A percentile compares a stretch with the other conserved stretches of the same genome.
phyloP scores from a whole-genome alignment of 2,113 vertebrate genomes.

The Ageneiosus marmoratus region DNA sequence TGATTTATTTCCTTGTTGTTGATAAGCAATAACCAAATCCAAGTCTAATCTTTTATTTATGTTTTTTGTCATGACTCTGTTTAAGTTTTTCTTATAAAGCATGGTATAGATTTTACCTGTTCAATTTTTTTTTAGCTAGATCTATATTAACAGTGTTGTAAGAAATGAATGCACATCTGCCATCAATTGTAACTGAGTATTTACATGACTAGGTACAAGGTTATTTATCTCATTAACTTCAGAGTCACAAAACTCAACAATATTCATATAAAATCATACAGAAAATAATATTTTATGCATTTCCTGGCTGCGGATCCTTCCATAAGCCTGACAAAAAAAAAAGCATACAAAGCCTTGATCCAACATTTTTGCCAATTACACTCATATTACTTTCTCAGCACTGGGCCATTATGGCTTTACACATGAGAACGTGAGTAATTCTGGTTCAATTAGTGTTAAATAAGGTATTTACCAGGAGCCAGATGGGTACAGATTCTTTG shows the following conservation, averaged over 20 bases:
- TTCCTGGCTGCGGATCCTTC: neutral
- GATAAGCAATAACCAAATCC: neutral
- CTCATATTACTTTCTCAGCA: conserved; percentile 12
- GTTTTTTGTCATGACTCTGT: neutral
- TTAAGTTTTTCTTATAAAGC: neutral
- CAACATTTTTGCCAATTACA: conserved; percentile 25
- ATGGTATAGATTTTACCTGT: neutral
- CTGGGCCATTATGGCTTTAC: conserved; percentile 25
- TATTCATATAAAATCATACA: neutral
- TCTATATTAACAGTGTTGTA: neutral
- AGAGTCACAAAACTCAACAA: neutral
- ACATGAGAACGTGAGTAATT: conserved; percentile 9
- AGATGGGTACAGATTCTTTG: conserved; percentile 19
- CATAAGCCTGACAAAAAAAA: neutral
- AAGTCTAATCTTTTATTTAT: neutral
- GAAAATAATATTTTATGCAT: neutral
- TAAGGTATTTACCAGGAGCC: conserved; percentile 30
- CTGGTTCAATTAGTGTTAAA: conserved; percentile 30
- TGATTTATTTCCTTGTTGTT: neutral
- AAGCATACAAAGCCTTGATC: neutral
- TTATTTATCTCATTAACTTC: neutral
- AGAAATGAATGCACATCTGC: neutral
- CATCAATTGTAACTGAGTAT: neutral
- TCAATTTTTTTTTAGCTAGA: neutral
- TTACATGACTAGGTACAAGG: neutral